phyloP scores from a whole-genome alignment of 2,113 vertebrate genomes.

The Microcebus murinus region DNA sequence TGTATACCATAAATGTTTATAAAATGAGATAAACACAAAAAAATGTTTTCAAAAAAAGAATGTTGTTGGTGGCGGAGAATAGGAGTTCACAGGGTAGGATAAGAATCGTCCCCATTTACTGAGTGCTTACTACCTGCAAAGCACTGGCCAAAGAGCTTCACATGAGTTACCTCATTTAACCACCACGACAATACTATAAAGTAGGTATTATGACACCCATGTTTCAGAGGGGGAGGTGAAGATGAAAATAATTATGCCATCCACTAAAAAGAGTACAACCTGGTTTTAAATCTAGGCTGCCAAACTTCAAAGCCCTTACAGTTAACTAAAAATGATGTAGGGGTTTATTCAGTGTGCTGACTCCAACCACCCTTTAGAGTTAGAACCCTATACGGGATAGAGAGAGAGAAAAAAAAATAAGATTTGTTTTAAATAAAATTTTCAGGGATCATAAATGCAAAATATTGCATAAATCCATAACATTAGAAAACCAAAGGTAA shows the following conservation, averaged over 20 bases:
- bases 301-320: background rate
- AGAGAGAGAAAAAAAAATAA: background rate
- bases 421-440: conserved; percentile 12
- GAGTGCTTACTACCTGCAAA: background rate
- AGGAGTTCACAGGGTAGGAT: background rate
- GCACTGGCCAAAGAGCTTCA: background rate
- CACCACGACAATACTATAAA: background rate
- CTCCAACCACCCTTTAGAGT: background rate
- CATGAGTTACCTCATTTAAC: background rate
- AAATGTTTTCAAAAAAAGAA: background rate
- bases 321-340: background rate
- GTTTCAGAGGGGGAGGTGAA: background rate
- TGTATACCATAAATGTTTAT: too few relatives aligned
- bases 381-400: background rate
- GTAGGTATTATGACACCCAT: background rate
- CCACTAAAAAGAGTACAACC: background rate
- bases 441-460: background rate
- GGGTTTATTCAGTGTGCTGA: background rate
- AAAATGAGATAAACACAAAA: background rate
- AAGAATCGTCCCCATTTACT: background rate
- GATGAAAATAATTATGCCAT: background rate
- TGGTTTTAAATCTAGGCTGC: background rate
- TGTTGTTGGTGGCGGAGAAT: background rate
- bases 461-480: conserved; percentile 38
- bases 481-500: conserved; percentile 35